phyloP scores from a whole-genome alignment of 2,113 vertebrate species.

The Clarias gariepinus region DNA sequence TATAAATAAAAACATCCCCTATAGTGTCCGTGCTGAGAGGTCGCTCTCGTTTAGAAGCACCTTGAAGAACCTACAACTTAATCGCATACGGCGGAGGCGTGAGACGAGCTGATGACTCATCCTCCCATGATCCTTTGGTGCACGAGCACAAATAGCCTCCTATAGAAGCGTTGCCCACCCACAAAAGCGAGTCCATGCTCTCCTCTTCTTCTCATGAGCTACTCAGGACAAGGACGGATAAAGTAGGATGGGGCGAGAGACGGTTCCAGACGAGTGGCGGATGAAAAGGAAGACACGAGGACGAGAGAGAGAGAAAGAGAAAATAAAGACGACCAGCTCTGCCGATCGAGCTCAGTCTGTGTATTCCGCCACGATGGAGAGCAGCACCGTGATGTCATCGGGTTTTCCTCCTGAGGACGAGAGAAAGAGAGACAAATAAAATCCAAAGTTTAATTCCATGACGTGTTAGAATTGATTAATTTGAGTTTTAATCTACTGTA shows the following conservation, averaged over 20 bases:
- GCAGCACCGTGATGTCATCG: constrained; percentile 98
- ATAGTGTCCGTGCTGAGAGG: not conserved
- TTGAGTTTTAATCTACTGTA: not conserved
- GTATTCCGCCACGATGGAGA: constrained; percentile 97
- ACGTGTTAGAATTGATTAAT: not conserved
- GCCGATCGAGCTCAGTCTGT: constrained; percentile 78
- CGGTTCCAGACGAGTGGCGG: constrained; percentile 12
- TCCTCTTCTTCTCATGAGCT: constrained; percentile 16
- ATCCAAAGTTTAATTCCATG: not conserved
- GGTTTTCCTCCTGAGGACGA: constrained; percentile 88
- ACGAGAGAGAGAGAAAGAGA: constrained; percentile 14
- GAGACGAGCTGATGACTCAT: constrained; percentile 16
- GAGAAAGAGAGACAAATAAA: not conserved
- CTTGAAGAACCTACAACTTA: constrained; percentile 4
- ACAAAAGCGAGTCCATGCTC: not conserved
- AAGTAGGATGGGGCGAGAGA: constrained; percentile 41
- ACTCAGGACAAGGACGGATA: constrained; percentile 5
- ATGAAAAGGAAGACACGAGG: constrained; percentile 1
- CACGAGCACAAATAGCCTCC: not conserved
- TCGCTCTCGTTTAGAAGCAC: constrained; percentile 19
- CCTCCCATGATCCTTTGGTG: not conserved
- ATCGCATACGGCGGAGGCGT: not conserved
- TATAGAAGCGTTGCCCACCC: constrained; percentile 1
- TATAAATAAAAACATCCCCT: constrained; percentile 17
- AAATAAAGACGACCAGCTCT: constrained; percentile 52